Conservation (phyloP, 2,797 vertebrate genomes). For the Pelodytes ibericus region DNA sequence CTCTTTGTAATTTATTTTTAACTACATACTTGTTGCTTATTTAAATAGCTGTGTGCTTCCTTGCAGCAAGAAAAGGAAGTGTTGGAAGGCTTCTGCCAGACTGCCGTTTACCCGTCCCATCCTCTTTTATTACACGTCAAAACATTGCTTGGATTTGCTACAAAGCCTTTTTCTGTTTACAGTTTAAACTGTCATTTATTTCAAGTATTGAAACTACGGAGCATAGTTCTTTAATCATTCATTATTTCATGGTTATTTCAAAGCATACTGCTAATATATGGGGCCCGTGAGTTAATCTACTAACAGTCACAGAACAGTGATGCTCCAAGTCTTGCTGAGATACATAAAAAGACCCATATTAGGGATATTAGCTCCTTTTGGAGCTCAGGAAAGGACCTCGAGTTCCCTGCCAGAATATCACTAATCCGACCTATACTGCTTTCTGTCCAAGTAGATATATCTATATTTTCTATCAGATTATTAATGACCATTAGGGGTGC, state of each 20-base stretch:
- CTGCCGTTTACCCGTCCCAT: slow-evolving; percentile 3
- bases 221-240: too few species aligned
- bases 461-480: too few species aligned
- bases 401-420: too few species aligned
- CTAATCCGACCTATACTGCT: too few species aligned
- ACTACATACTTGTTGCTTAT: slow-evolving; percentile 8
- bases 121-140: slow-evolving; percentile 27
- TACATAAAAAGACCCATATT: too few species aligned
- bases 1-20: slow-evolving; percentile 17
- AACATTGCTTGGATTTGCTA: slow-evolving; percentile 23
- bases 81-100: slow-evolving; percentile 7
- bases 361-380: too few species aligned
- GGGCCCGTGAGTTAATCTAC: too few species aligned
- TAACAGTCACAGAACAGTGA: too few species aligned
- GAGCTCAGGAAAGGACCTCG: too few species aligned
- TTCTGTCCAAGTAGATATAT: too few species aligned
- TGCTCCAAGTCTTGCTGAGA: too few species aligned
- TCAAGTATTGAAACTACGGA: slow-evolving; percentile 3
- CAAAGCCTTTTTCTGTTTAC: slow-evolving; percentile 24
- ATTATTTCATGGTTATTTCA: slow-evolving; percentile 1
- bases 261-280: background rate
- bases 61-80: slow-evolving; percentile 10
- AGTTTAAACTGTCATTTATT: slow-evolving; percentile 14
- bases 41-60: slow-evolving; percentile 21
- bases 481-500: too few species aligned